phyloP scores from a whole-genome alignment of 2,113 vertebrate genomes.

The Microcebus jonahi region DNA sequence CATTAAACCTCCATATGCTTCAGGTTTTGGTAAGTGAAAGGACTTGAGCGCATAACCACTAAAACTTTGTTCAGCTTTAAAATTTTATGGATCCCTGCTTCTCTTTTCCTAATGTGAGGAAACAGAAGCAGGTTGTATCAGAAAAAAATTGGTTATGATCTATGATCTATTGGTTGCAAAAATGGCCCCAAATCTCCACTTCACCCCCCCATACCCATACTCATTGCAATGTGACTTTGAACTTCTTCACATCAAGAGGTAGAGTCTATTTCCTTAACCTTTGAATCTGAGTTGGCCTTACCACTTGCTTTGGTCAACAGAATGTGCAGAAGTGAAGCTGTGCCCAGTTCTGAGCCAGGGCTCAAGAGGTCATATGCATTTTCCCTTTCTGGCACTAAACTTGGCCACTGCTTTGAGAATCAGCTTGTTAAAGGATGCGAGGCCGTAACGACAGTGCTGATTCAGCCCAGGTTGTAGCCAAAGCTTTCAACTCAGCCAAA shows the following conservation, averaged over 20 bases:
- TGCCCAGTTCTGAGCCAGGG: background rate
- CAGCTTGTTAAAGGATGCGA: background rate
- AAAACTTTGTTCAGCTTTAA: no score
- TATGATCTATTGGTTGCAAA: no score
- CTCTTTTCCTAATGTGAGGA: no score
- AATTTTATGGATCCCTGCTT: no score
- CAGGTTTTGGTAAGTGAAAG: no score
- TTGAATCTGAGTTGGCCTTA: background rate
- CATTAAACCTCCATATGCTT: no score
- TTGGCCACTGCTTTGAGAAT: background rate
- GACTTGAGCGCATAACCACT: no score
- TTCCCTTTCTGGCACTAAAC: background rate
- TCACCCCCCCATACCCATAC: no score
- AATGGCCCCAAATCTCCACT: no score
- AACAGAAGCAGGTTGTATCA: no score
- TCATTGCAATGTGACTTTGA: no score
- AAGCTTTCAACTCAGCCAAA: background rate
- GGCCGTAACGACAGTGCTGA: background rate
- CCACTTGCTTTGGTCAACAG: background rate
- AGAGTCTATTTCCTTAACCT: background rate
- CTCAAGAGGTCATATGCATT: background rate
- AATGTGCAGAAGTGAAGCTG: background rate
- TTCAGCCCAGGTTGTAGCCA: background rate
- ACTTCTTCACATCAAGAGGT: background rate
- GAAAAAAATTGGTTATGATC: no score